A percentile compares a stretch with the other conserved stretches of the same genome.
phyloP scores from a whole-genome alignment of 2,888 invertebrate species.

The Prenolepis imparis region DNA sequence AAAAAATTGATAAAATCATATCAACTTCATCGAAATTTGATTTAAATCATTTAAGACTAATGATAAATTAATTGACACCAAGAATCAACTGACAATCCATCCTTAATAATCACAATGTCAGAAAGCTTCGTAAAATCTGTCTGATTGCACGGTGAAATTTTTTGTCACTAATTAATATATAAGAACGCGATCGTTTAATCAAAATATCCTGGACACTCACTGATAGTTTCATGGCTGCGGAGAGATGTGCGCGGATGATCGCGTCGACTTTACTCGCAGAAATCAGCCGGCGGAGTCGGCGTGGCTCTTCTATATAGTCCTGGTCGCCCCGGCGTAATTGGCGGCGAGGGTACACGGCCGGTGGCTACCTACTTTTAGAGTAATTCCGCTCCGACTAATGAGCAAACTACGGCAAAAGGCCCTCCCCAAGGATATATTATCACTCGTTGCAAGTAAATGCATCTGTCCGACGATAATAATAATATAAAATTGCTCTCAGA shows the following conservation, averaged over 20 bases:
- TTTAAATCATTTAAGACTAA: constrained; percentile 5
- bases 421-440: constrained; percentile 67
- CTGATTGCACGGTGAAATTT: constrained; percentile 46
- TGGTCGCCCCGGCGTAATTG: constrained; percentile 79
- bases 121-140: constrained; percentile 10
- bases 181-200: not conserved
- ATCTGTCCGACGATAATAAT: constrained; percentile 75
- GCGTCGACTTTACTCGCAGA: constrained; percentile 78
- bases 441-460: constrained; percentile 72
- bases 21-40: not conserved
- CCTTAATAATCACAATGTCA: not conserved
- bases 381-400: constrained; percentile 80
- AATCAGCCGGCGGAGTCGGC: constrained; percentile 80
- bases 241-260: constrained; percentile 75
- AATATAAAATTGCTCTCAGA: constrained; percentile 72
- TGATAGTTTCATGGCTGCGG: constrained; percentile 76
- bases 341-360: constrained; percentile 72
- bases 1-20: not conserved
- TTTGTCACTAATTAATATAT: constrained; percentile 19
- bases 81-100: not conserved
- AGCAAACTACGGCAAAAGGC: constrained; percentile 71
- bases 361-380: constrained; percentile 82
- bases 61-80: not conserved
- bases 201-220: constrained; percentile 77
- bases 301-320: constrained; percentile 82